These are phyloP conservation scores for Tamias sibiricus DNA, from an alignment of 2,113 vertebrate species.

Conservation along the genomic window DNA sequence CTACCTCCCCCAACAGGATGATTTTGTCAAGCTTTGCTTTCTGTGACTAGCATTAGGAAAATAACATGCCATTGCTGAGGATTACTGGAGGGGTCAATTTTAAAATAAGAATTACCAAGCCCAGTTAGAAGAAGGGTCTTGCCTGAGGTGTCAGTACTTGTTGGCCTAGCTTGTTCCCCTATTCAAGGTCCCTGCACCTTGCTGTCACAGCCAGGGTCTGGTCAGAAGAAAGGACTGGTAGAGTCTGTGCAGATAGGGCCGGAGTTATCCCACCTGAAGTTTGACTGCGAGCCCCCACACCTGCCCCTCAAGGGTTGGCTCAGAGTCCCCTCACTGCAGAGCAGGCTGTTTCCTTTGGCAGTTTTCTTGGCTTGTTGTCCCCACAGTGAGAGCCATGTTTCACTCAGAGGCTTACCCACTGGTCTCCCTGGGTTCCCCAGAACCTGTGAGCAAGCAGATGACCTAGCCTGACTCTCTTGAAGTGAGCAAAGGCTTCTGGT, in stretches of 20 bases:
- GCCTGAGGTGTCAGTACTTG: background rate
- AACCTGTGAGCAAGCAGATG: background rate
- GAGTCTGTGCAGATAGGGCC: background rate
- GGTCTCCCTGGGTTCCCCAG: background rate
- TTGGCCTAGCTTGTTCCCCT: background rate
- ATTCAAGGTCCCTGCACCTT: background rate
- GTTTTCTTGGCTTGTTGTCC: background rate
- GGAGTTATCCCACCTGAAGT: background rate
- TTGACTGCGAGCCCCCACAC: background rate
- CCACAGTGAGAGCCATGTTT: background rate
- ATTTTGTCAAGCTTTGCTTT: background rate
- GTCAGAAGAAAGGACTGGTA: background rate
- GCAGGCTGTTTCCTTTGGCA: background rate
- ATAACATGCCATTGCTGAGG: background rate
- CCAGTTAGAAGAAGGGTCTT: background rate
- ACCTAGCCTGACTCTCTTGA: background rate
- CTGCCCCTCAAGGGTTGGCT: background rate
- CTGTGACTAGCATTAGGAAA: background rate
- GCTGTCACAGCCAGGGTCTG: background rate
- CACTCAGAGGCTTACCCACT: background rate
- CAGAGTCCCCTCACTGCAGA: background rate
- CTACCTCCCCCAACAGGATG: no score
- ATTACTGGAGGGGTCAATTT: background rate
- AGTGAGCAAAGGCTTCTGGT: background rate
- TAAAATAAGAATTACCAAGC: background rate